Base-by-base conservation (phyloP, 1,140 invertebrate genomes). In the Drosophila prosaltans region DNA sequence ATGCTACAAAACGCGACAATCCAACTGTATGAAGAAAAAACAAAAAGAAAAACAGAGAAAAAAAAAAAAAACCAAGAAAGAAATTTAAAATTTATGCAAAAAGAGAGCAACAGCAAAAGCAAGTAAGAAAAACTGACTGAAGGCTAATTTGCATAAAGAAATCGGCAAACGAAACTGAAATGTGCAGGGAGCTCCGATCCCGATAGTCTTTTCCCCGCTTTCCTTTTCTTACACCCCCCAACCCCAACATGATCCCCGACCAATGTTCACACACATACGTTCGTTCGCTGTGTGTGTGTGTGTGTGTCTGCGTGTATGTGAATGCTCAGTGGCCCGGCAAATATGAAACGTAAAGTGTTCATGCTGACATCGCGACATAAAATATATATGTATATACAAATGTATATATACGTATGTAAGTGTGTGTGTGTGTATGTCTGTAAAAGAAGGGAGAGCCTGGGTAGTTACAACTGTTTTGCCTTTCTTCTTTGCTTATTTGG, bases 51-150 rank as follows among this genome's bases (percentile, higher is more conserved):
- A 5, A 36, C 3, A 7, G 6, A 5, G 32, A 36, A 36, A 78
- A 71, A 65, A 78, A 65, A 67, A 77, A 75, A 65, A 75, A 76
- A 83, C 74, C 77, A 88, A 78, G 81, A 41, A 77, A 65, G 63
- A 89, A 88, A 80, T 89, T 85, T 89, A 66, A 89, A 88, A 88
- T 88, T 89, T 88, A 88, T 88, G 83, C 83, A 89, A 70, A 86
- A 74, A 88, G 72, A 86, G 70, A 71, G 75, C 75, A 76, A 77
- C 70, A 74, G 78, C 60, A 63, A 59, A 45, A 76, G 65, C 32
- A 54, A 54, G 32, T 57, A 62, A 48, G 8, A 51, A 61, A 54
- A 21, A 71, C 55, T 58, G 57, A 59, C 57, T 72, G 77, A 72
- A 68, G 69, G 74, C 84, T 89, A 84, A 89, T 89, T 89, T 89